Evolutionary conservation across 2,113 vertebrate genomes (phyloP), one percentile per base, ranked within the genome.

Genomic region (Leucopsar rothschildi): DNA sequence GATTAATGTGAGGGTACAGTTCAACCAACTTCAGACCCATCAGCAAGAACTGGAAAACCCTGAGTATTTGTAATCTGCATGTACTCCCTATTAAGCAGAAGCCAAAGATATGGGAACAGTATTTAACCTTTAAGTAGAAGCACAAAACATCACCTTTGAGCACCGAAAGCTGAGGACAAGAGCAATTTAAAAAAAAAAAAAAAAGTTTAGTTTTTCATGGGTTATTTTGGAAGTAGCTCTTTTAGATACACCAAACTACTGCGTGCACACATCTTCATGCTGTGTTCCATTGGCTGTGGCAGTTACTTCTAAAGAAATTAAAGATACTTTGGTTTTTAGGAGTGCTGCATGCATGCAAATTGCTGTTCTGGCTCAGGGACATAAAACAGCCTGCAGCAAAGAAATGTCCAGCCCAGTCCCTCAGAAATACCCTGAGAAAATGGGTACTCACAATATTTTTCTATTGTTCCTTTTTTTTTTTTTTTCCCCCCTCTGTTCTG

Each of bases 271-370:
- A 55, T 10, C 7, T 52, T 21, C 8, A 11, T 14, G 3, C 60
- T 57, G 10, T 2, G 4, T 70, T 84, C 53, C 31, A 13, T 0
- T 73, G 22, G 6, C 22, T 1, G 0, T 40, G 28, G 37, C 78
- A 78, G 27, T 7, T 39, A 12, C 23, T 57, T 63, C 9, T 33
- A 42, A 87, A 59, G 56, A 31, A 57, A 75, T 3, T 7, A 12
- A 52, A 76, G 11, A 39, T 16, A 35, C 4, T 42, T 49, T 19
- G 8, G 0, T 8, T 40, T 93, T 61, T 7, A 70, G 7, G 60
- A 55, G 52, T 12, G 11, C 8, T 86, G 25, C 15, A 15, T 6
- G 14, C 37, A 45, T 55, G 35, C 5, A 90, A 60, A 76, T 7
- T 25, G 22, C 29, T 55, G 11, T 15, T 44, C 29, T 13, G 50